Conservation (phyloP, 2,797 vertebrate species). For the Tapirus indicus region DNA sequence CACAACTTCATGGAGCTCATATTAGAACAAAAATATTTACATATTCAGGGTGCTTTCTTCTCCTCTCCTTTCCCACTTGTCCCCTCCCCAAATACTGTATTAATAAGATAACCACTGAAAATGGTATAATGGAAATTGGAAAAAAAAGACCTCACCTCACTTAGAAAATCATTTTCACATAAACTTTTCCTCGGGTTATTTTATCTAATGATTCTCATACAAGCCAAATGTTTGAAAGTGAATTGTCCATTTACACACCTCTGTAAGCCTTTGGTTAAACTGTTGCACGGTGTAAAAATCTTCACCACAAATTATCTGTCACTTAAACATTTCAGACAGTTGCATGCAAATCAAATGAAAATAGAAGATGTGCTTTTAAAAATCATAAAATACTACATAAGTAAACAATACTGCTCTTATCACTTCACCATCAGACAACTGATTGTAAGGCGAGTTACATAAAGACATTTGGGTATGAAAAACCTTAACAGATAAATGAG, state of each 20-base stretch:
- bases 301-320: not conserved
- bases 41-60: not conserved
- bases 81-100: not conserved
- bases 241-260: not conserved
- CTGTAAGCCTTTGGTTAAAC: not conserved
- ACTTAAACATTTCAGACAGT: not conserved
- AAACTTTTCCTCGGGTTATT: not conserved
- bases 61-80: not conserved
- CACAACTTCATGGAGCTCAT: not conserved
- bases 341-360: not conserved
- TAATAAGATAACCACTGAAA: not conserved
- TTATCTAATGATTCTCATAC: not conserved
- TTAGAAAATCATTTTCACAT: slow-evolving; percentile 32
- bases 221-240: not conserved
- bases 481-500: not conserved
- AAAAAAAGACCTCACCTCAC: not conserved
- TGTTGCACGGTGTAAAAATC: not conserved
- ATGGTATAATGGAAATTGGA: not conserved
- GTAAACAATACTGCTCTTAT: not conserved
- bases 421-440: not conserved
- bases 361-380: not conserved
- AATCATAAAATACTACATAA: not conserved
- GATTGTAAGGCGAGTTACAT: not conserved
- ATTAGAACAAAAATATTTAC: not conserved
- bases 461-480: not conserved